Evolutionary conservation across 2,888 invertebrate species (phyloP), one percentile per base, ranked within the genome.

Genomic region (Helleia helle): DNA sequence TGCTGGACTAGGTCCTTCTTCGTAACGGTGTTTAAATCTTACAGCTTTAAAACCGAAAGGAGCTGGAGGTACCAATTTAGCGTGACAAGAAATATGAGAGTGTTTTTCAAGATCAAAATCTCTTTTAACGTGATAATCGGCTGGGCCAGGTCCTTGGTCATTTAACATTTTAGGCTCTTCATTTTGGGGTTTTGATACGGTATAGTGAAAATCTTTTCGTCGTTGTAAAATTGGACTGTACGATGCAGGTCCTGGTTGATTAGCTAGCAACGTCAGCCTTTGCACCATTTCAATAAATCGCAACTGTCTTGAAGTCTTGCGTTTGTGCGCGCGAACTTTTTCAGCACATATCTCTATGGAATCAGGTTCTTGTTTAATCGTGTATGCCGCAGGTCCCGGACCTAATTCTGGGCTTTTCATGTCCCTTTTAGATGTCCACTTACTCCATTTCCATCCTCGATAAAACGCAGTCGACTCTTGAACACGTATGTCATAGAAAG

Each of bases 381-480:
- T 47, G 41, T 83, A 81, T 49, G 71, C 62, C 9, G 72, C 62
- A 22, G 83, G 83, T 3, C 83, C 77, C 15, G 81, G 81, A 9
- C 47, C 49, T 4, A 36, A 15, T 38, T 64, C 54, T 14, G 42
- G 12, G 11, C 42, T 11, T 47, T 56, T 55, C 27, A 40, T 28
- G 7, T 50, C 42, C 40, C 65, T 57, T 43, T 54, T 55, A 9
- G 71, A 58, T 40, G 63, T 69, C 60, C 73, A 57, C 14, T 56
- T 51, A 56, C 80, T 77, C 83, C 81, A 80, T 65, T 80, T 81
- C 28, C 80, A 81, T 3, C 81, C 81, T 3, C 49, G 65, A 47
- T 80, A 83, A 57, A 65, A 79, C 22, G 60, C 52, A 12, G 71
- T 69, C 2, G 57, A 58, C 39, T 72, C 72, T 5, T 54, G 50